phyloP scores from a whole-genome alignment of 1,140 invertebrate genomes.

The Brachionus koreanus region DNA sequence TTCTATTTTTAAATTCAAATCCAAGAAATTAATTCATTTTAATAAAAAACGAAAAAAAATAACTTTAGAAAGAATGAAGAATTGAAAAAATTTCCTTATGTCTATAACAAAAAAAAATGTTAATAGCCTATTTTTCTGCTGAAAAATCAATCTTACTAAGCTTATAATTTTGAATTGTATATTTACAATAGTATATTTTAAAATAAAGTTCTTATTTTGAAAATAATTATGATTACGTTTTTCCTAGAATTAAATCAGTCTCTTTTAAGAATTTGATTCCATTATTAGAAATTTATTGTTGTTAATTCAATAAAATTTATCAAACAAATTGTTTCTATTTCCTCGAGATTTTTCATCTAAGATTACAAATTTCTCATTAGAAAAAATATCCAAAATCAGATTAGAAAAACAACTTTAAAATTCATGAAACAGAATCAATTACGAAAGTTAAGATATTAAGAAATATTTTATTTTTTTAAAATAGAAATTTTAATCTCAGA shows the following conservation, averaged over 20 bases:
- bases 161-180: not conserved
- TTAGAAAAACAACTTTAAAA: not conserved
- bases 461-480: not conserved
- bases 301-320: not conserved
- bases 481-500: not conserved
- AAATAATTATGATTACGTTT: constrained; percentile 20
- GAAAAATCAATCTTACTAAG: not conserved
- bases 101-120: not conserved
- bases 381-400: not conserved
- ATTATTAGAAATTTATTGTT: not conserved
- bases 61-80: not conserved
- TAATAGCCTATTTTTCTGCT: not conserved
- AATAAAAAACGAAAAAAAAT: not conserved
- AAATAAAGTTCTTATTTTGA: not conserved
- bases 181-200: not conserved
- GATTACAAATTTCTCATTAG: not conserved
- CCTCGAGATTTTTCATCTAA: not conserved
- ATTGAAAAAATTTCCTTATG: not conserved
- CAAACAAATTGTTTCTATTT: not conserved
- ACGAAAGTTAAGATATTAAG: not conserved
- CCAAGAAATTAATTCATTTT: no score
- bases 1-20: no score
- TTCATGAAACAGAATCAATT: not conserved
- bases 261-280: not conserved
- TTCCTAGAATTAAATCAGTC: constrained; percentile 1